These are phyloP conservation scores for Philonicus albiceps DNA, from an alignment of 2,888 invertebrate genomes.

Conservation along the genomic window DNA sequence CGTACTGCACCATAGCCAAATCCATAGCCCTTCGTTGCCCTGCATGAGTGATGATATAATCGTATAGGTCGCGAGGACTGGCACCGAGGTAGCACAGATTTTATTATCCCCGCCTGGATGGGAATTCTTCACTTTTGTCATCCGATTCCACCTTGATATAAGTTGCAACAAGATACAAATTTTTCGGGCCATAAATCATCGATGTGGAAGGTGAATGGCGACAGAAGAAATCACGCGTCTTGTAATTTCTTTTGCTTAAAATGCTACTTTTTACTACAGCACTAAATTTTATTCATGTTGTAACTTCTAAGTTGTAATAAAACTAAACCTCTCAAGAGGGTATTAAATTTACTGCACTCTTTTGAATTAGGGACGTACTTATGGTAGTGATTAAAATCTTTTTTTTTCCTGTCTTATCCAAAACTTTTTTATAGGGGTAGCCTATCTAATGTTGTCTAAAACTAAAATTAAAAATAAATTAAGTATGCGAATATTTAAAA, in stretches of 20 bases:
- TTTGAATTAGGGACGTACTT: neutral
- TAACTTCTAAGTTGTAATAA: neutral
- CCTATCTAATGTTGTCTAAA: neutral
- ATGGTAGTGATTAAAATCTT: neutral
- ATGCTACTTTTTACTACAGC: neutral
- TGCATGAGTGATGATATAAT: conserved; percentile 9
- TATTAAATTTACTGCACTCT: neutral
- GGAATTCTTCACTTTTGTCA: neutral
- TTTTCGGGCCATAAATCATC: neutral
- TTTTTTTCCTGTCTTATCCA: neutral
- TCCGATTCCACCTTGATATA: neutral
- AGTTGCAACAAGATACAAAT: neutral
- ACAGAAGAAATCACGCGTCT: neutral
- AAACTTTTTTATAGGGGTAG: too few relatives aligned
- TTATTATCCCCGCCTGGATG: neutral
- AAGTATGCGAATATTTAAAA: too few relatives aligned
- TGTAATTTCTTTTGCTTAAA: neutral
- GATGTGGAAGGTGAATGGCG: neutral
- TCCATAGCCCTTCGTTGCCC: neutral
- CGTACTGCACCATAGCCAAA: neutral
- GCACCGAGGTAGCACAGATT: neutral
- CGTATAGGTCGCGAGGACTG: neutral
- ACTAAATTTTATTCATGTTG: neutral
- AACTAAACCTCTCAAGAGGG: neutral
- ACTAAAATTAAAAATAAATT: too few relatives aligned